Percentiles rank a stretch among this genome's conserved stretches.
Evolutionary conservation across 2,113 vertebrate genomes (phyloP).

Genomic region (Oryctolagus cuniculus): mOryCun1.1 NC_091453.1:131825501-131826000

Average conservation of each 20-base stretch:
- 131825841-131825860: not conserved
- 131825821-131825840: not conserved
- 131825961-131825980: not conserved
- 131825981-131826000: not conserved
- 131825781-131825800: not conserved
- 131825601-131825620: not conserved
- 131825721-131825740: constrained; percentile 67
- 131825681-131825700: constrained; percentile 49
- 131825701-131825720: constrained; percentile 61
- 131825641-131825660: not conserved
- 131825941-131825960: not conserved
- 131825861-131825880: not conserved
- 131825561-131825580: not conserved
- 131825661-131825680: not conserved
- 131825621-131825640: not conserved
- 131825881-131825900: not conserved
- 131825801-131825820: constrained; percentile 21
- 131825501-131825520: too few species aligned
- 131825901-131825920: too few species aligned
- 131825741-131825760: constrained; percentile 33
- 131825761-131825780: not conserved
- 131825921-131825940: too few species aligned
- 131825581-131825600: not conserved
- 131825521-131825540: not conserved
- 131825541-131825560: not conserved